These are phyloP conservation scores for Eupithecia centaureata DNA, from an alignment of 2,888 invertebrate genomes.

Conservation along the genomic window DNA sequence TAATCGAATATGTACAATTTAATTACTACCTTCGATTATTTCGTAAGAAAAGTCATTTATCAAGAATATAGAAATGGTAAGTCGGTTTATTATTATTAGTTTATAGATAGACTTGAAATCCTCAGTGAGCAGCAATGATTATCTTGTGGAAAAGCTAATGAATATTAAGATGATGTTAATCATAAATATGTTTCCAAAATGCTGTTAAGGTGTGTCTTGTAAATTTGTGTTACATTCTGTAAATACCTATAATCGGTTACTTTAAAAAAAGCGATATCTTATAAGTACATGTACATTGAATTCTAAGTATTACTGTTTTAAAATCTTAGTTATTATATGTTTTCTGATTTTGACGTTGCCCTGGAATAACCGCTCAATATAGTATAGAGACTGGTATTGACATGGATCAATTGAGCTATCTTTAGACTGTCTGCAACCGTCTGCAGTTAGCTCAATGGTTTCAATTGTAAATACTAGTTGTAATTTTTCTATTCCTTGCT, in stretches of 20 bases:
- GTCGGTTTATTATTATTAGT: slow-evolving; percentile 32
- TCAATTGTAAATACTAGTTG: too few relatives aligned
- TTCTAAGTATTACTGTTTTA: too few relatives aligned
- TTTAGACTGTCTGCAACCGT: too few relatives aligned
- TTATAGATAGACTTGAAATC: slow-evolving; percentile 16
- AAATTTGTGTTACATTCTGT: neutral
- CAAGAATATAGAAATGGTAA: slow-evolving; percentile 22
- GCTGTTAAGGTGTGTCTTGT: neutral
- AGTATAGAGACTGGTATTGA: too few relatives aligned
- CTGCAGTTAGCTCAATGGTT: too few relatives aligned
- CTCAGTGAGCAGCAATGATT: neutral
- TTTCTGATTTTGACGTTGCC: too few relatives aligned
- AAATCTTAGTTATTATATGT: neutral
- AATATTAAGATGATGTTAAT: neutral
- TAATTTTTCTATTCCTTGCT: too few relatives aligned
- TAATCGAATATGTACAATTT: slow-evolving; percentile 55
- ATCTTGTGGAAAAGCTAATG: slow-evolving; percentile 6
- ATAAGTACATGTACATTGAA: too few relatives aligned
- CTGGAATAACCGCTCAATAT: too few relatives aligned
- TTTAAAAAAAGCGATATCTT: neutral
- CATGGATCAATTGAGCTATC: too few relatives aligned
- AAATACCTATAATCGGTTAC: too few relatives aligned
- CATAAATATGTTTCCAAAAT: neutral
- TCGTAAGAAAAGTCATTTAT: slow-evolving; percentile 32
- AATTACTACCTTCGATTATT: slow-evolving; percentile 46